Evolutionary conservation across 1,140 invertebrate genomes (phyloP).

Genomic region (Uloborus diversus): DNA sequence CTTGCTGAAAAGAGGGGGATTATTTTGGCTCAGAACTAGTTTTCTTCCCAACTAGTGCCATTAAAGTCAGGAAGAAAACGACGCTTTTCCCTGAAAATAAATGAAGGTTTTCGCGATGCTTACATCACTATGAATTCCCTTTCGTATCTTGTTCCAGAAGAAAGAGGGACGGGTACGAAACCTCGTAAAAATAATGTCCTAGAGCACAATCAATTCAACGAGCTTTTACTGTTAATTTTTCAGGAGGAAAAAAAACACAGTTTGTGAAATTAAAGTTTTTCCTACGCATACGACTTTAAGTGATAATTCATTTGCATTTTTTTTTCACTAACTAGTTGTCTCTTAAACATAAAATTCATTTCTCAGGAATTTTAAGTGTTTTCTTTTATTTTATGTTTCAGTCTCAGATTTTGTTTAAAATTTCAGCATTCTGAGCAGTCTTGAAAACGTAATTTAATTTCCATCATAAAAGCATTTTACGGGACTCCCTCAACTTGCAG

Average conservation of each 20-base stretch:
- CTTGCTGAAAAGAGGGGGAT: constrained; percentile 15
- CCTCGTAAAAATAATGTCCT: neutral
- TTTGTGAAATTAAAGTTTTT: neutral
- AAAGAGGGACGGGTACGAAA: neutral
- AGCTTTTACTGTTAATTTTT: constrained; percentile 16
- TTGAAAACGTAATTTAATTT: no score
- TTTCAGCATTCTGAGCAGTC: no score
- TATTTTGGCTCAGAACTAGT: constrained; percentile 13
- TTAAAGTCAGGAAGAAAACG: constrained; percentile 19
- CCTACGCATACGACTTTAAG: no score
- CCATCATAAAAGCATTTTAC: no score
- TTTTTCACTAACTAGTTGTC: no score
- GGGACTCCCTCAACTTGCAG: no score
- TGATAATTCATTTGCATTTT: constrained; percentile 4
- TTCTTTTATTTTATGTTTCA: no score
- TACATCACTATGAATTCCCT: no score
- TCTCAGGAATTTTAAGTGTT: no score
- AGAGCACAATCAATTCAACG: constrained; percentile 9
- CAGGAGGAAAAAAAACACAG: neutral
- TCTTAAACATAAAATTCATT: no score
- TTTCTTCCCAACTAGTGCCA: constrained; percentile 28
- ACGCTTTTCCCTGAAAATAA: constrained; percentile 23
- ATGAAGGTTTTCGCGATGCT: constrained; percentile 20
- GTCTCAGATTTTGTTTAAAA: no score
- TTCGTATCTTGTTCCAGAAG: no score